A percentile compares a stretch with the other conserved stretches of the same genome.
phyloP scores from a whole-genome alignment of 2,888 invertebrate species.

The Lycophotia porphyrea region DNA sequence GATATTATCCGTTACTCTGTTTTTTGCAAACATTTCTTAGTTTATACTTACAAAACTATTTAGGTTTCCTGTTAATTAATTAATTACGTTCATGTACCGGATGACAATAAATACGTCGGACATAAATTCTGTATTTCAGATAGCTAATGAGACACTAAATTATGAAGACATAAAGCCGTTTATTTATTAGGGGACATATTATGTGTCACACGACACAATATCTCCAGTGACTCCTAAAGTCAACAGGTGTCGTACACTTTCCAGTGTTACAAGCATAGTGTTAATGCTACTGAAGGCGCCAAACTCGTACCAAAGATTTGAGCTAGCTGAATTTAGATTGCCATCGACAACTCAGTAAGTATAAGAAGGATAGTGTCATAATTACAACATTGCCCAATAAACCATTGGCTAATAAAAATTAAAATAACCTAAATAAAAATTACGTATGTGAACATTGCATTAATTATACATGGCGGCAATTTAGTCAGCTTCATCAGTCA shows the following conservation, averaged over 20 bases:
- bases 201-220: not conserved
- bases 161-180: not conserved
- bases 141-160: not conserved
- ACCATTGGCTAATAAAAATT: too few species aligned
- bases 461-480: too few species aligned
- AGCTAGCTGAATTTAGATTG: not conserved
- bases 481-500: too few species aligned
- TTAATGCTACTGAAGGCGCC: not conserved
- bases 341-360: too few species aligned
- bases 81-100: slow-evolving; percentile 7
- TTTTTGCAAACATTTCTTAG: slow-evolving; percentile 18
- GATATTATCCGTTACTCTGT: slow-evolving; percentile 1
- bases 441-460: too few species aligned
- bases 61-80: slow-evolving; percentile 21
- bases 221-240: not conserved
- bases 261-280: not conserved
- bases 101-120: slow-evolving; percentile 2
- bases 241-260: too few species aligned
- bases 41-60: slow-evolving; percentile 13
- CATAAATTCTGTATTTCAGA: not conserved
- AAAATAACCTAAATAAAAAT: too few species aligned
- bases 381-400: too few species aligned
- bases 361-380: too few species aligned
- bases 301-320: not conserved
- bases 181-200: not conserved